A percentile compares a stretch with the other conserved stretches of the same genome.
phyloP scores from a whole-genome alignment of 2,888 invertebrate species.

The Parascotia fuliginaria region DNA sequence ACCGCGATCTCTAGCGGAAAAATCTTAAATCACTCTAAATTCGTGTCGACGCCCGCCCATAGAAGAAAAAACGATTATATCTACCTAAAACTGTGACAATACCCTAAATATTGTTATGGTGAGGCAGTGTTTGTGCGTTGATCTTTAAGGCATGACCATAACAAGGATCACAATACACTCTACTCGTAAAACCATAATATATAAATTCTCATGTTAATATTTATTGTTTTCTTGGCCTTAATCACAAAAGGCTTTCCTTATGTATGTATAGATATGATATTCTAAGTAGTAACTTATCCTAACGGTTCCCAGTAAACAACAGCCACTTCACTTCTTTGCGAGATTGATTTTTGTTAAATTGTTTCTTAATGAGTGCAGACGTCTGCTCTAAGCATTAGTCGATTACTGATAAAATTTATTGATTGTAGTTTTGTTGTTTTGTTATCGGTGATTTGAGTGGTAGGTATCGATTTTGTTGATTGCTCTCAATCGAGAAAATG shows the following conservation, averaged over 20 bases:
- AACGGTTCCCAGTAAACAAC: background rate
- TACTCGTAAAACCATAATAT: conserved; percentile 24
- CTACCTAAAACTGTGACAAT: conserved; percentile 16
- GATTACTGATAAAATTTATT: no score
- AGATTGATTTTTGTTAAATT: no score
- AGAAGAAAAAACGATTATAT: conserved; percentile 23
- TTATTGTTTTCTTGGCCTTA: conserved; percentile 28
- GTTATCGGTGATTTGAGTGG: no score
- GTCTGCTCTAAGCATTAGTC: no score
- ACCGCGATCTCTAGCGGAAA: conserved; percentile 79
- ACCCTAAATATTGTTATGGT: conserved; percentile 7
- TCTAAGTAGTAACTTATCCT: background rate
- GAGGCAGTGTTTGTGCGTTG: conserved; percentile 5
- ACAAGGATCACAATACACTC: conserved; percentile 27
- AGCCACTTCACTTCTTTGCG: no score
- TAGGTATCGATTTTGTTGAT: no score
- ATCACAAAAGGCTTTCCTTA: conserved; percentile 20
- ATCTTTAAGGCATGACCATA: conserved; percentile 9
- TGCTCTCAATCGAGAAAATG: no score
- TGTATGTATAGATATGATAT: background rate
- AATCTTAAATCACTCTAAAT: conserved; percentile 74
- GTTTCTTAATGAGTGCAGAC: no score
- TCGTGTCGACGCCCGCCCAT: conserved; percentile 58
- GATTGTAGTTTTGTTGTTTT: no score
- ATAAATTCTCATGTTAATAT: conserved; percentile 18